Base-by-base conservation (phyloP, 35 echinoderm and acorn worm genomes). In the Apostichopus japonicus region DNA sequence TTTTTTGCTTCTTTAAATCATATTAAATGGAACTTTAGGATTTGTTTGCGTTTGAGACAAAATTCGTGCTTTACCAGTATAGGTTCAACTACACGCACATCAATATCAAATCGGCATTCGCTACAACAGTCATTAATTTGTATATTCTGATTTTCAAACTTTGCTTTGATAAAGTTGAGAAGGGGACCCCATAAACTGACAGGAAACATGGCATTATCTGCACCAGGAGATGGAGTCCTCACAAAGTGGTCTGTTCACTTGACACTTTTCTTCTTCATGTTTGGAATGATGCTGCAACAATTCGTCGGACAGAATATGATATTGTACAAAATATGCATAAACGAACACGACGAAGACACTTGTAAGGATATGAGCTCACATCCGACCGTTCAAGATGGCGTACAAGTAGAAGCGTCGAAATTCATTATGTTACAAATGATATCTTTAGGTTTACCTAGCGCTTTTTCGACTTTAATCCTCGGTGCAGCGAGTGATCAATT, bases 271-370 rank as follows among this genome's bases (percentile, higher is more conserved):
- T 24, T 96, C 11, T 96, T 96, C 86, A 96, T 94, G 80, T 83
- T 82, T 75, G 95, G 95, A 14, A 77, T 99, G 53, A 62, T 94
- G 23, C 90, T 99, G 93, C 95, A 96, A 72, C 78, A 86, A 24
- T 89, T 95, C 10, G 91, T 93, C 44, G 94, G 92, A 1, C 97
- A 99, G 82, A 91, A 93, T 13, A 86, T 99, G 53, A 93, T 99
- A 23, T 63, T 96, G 10, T 59, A 99, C 1, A 99, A 93, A 77
- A 70, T 94, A n/a, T 99, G 97, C 55, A 22, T 86, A 4, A 11
- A 55, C 5, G 27, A 79, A 5, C 82, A 96, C 77, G 76, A 92
- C 54, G 77, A 81, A 5, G 82, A 77, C 19, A 77, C 94, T 8
- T 99, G 97, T 27, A 14, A 86, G 16, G 79, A 96, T 57, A 87